Base-by-base conservation (phyloP, 2,797 vertebrate genomes). In the Eospalax fontanierii region DNA sequence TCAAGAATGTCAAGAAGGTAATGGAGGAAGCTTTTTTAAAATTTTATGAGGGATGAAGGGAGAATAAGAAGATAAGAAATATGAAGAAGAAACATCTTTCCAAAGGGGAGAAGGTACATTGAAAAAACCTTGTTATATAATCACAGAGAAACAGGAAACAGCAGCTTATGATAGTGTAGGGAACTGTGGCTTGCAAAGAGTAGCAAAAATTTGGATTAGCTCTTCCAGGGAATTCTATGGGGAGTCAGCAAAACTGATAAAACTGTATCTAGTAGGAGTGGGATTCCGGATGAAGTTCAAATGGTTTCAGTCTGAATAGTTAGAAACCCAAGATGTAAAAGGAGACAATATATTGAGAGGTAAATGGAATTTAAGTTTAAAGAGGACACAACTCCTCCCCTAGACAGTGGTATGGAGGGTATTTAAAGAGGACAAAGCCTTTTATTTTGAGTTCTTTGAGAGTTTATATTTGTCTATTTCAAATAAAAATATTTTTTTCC, bases 271-370 rank as follows among this genome's bases (percentile, higher is more conserved):
- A 75, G 65, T 90, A 93, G 33, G 85, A 93, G 88, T 92, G n/a
- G 87, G 79, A 86, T 18, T 66, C 80, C 46, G 87, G 66, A 33
- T 87, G 73, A 91, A 89, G 50, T 94, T 81, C 84, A 46, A 91
- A 90, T 79, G 71, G 46, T 30, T 92, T 83, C n/a, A 74, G 89
- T 85, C 54, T 90, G 76, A 93, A 84, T 30, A 87, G 70, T 84
- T 61, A 28, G 54, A 96, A 97, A 78, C n/a, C 38, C 15, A 63
- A 35, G 7, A 82, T 84, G 93, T 81, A 83, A 90, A 96, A 73
- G 30, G 38, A 14, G 85, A 95, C 38, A 75, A 63, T 83, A 68
- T 9, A 57, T n/a, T 50, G 57, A 92, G 30, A 96, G 15, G 71
- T 54, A 75, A 65, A 73, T 88, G 22, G 43, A 66, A 89, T 91